Evolutionary conservation across 2,797 vertebrate species (phyloP).

Genomic region (Sphaeramia orbicularis): DNA sequence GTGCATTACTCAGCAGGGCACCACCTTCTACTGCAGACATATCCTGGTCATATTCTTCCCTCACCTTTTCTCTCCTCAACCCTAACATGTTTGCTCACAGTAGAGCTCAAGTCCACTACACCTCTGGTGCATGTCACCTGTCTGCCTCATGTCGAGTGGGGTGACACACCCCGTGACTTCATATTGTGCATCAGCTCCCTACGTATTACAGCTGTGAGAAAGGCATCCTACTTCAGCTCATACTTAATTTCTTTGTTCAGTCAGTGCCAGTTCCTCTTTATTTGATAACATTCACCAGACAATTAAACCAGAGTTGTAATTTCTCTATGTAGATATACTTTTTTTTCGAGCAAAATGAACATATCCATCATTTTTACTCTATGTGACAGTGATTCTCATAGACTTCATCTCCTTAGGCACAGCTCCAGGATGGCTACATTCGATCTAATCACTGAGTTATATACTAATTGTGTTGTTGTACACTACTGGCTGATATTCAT

Average conservation of each 20-base stretch:
- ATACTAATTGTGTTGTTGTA: slow-evolving; percentile 68
- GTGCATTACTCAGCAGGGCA: slow-evolving; percentile 47
- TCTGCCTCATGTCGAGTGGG: slow-evolving; percentile 39
- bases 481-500: slow-evolving; percentile 58
- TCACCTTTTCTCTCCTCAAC: slow-evolving; percentile 24
- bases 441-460: slow-evolving; percentile 60
- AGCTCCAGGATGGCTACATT: slow-evolving; percentile 53
- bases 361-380: slow-evolving; percentile 52
- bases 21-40: slow-evolving; percentile 22
- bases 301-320: slow-evolving; percentile 58
- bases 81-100: slow-evolving; percentile 30
- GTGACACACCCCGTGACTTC: slow-evolving; percentile 30
- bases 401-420: slow-evolving; percentile 55
- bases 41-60: slow-evolving; percentile 31
- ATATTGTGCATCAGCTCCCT: slow-evolving; percentile 28
- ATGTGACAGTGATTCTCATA: slow-evolving; percentile 37
- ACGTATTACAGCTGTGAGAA: slow-evolving; percentile 13
- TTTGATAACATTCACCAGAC: slow-evolving; percentile 38
- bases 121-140: slow-evolving; percentile 43
- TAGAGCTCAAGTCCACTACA: slow-evolving; percentile 49
- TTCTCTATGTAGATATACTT: slow-evolving; percentile 37
- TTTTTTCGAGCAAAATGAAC: slow-evolving; percentile 32
- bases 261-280: slow-evolving; percentile 22
- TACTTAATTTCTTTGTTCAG: not conserved
- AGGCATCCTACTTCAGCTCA: slow-evolving; percentile 19